Evolutionary conservation across 2,888 invertebrate genomes (phyloP).

Genomic region (Apotomis capreana): DNA sequence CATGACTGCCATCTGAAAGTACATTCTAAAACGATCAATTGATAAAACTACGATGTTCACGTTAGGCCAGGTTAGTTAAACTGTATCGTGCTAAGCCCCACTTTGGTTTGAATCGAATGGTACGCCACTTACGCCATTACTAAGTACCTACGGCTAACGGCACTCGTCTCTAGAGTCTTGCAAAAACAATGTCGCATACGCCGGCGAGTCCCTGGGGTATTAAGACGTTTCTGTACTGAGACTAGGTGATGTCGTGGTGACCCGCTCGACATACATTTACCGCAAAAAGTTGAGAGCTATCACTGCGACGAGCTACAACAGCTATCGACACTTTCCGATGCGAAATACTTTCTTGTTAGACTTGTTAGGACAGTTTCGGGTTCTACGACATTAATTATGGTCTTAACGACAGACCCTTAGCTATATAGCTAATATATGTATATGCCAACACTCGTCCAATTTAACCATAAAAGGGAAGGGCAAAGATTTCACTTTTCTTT

Average conservation of each 20-base stretch:
- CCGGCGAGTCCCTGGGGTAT: not conserved
- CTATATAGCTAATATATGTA: no score
- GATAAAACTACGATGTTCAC: constrained; percentile 1
- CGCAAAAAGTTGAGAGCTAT: constrained; percentile 33
- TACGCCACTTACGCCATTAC: constrained; percentile 39
- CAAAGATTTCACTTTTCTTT: constrained; percentile 27
- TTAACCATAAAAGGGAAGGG: not conserved
- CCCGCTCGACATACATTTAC: constrained; percentile 47
- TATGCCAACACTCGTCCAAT: not conserved
- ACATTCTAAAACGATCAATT: constrained; percentile 8
- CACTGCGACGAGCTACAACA: constrained; percentile 14
- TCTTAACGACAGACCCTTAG: constrained; percentile 17
- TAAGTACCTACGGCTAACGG: constrained; percentile 55
- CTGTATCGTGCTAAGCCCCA: constrained; percentile 45
- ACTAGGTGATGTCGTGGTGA: constrained; percentile 9
- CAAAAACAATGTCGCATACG: constrained; percentile 1
- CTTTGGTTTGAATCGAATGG: constrained; percentile 48
- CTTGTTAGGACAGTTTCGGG: constrained; percentile 23
- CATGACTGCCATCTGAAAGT: not conserved
- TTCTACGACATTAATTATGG: constrained; percentile 16
- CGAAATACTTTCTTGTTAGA: constrained; percentile 34
- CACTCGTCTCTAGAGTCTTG: constrained; percentile 49
- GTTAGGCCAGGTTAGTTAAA: constrained; percentile 26
- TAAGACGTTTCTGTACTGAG: constrained; percentile 1
- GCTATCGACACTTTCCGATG: constrained; percentile 32